Evolutionary conservation across 2,888 invertebrate genomes (phyloP).

Genomic region (Drosophila anceps): DNA sequence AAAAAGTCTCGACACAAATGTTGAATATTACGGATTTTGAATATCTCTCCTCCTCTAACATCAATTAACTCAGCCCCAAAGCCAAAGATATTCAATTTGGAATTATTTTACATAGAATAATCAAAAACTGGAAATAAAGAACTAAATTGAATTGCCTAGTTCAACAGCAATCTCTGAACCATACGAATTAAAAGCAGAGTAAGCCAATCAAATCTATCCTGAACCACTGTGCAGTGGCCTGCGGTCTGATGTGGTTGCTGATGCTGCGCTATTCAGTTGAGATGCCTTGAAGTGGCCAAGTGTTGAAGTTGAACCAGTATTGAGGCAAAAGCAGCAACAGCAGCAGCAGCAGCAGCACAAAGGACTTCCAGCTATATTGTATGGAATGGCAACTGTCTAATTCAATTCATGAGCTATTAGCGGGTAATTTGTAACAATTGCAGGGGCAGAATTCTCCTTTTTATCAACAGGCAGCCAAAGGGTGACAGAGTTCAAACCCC

Average conservation of each 20-base stretch:
- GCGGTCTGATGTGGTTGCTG: slow-evolving; percentile 38
- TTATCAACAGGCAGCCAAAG: slow-evolving; percentile 43
- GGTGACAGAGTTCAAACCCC: slow-evolving; percentile 76
- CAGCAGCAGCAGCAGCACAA: slow-evolving; percentile 20
- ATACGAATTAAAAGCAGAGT: background rate
- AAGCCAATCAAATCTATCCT: slow-evolving; percentile 1
- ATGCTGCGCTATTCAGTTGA: slow-evolving; percentile 63
- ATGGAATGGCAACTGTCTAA: slow-evolving; percentile 41
- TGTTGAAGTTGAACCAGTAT: slow-evolving; percentile 53
- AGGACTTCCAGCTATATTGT: slow-evolving; percentile 26
- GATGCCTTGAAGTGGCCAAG: slow-evolving; percentile 79
- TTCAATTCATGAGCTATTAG: slow-evolving; percentile 80
- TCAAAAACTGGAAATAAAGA: background rate
- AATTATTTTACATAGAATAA: background rate
- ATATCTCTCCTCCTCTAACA: background rate
- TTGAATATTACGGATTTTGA: background rate
- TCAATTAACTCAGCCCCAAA: no score
- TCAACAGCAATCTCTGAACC: slow-evolving; percentile 33
- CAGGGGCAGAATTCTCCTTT: slow-evolving; percentile 40
- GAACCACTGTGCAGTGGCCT: slow-evolving; percentile 63
- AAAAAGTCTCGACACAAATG: background rate
- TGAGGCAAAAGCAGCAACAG: background rate
- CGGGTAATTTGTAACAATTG: slow-evolving; percentile 82
- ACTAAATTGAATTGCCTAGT: slow-evolving; percentile 6
- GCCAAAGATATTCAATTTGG: background rate